Conservation (phyloP, 2,797 vertebrate genomes). For the Hydrophis major region DNA sequence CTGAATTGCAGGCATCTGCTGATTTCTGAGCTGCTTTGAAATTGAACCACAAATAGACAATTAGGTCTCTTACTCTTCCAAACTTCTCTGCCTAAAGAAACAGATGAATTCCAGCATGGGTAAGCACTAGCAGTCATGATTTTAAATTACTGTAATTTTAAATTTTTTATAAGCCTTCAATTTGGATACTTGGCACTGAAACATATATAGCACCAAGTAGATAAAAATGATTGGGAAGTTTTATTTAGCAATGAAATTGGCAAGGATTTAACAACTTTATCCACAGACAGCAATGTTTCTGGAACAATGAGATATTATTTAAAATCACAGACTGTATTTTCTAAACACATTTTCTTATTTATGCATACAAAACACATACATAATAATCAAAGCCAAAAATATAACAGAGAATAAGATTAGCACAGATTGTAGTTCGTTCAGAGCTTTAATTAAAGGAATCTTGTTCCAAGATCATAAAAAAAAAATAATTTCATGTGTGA, state of each 20-base stretch:
- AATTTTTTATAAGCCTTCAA: conserved; percentile 59
- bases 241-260: conserved; percentile 39
- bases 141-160: conserved; percentile 66
- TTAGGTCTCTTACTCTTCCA: neutral
- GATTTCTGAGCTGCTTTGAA: conserved; percentile 57
- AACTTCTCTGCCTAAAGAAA: conserved; percentile 48
- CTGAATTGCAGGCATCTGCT: conserved; percentile 56
- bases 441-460: conserved; percentile 56
- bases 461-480: conserved; percentile 58
- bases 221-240: conserved; percentile 46
- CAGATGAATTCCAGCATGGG: conserved; percentile 52
- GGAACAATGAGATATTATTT: conserved; percentile 15
- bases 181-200: conserved; percentile 41
- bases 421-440: conserved; percentile 42
- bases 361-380: neutral
- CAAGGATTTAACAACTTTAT: conserved; percentile 1
- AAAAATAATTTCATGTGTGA: conserved; percentile 56
- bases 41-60: conserved; percentile 57
- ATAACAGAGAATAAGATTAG: conserved; percentile 14
- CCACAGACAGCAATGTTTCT: conserved; percentile 23
- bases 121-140: conserved; percentile 48
- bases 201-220: conserved; percentile 42
- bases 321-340: conserved; percentile 25
- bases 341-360: conserved; percentile 23
- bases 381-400: neutral